Evolutionary conservation across 1,140 invertebrate genomes (phyloP), one percentile per base, ranked within the genome.

Genomic region (Teleopsis dalmanni): DNA sequence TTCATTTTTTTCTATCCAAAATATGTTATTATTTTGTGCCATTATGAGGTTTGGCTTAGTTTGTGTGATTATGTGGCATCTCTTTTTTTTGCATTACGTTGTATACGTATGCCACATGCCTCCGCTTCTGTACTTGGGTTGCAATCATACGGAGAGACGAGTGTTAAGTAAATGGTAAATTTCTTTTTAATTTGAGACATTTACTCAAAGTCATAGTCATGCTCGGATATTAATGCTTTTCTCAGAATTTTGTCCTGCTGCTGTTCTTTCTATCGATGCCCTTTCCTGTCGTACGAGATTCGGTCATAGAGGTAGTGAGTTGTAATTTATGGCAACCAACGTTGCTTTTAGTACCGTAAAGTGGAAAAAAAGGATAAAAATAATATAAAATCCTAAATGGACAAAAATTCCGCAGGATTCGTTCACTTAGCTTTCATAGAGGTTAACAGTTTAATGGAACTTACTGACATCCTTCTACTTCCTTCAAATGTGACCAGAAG

Each of bases 121-220:
- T n/a, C n/a, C n/a, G n/a, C n/a, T n/a, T n/a, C n/a, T n/a, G n/a
- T n/a, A n/a, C n/a, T n/a, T n/a, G n/a, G n/a, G n/a, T n/a, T n/a
- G n/a, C n/a, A n/a, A n/a, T n/a, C n/a, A n/a, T n/a, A n/a, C 16
- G 35, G 5, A 16, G 13, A 13, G 33, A 48, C 19, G 57, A 50
- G 51, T 57, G 57, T 10, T 21, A 55, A 53, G 53, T 58, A 56
- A 56, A 58, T 59, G 62, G 57, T 64, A 62, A 64, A 65, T 65
- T 65, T 65, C 62, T 65, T 62, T 64, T 64, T 64, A 64, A 64
- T 64, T 64, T 65, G 62, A 62, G 56, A 59, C 62, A 60, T 64
- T 64, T 63, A 65, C 62, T 64, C 62, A 64, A 65, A 64, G 62
- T 64, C 62, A 64, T 56, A 58, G 62, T 65, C 62, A 64, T 65